Evolutionary conservation across 2,797 vertebrate genomes (phyloP).

Genomic region (Poeciliopsis gracilis): DNA sequence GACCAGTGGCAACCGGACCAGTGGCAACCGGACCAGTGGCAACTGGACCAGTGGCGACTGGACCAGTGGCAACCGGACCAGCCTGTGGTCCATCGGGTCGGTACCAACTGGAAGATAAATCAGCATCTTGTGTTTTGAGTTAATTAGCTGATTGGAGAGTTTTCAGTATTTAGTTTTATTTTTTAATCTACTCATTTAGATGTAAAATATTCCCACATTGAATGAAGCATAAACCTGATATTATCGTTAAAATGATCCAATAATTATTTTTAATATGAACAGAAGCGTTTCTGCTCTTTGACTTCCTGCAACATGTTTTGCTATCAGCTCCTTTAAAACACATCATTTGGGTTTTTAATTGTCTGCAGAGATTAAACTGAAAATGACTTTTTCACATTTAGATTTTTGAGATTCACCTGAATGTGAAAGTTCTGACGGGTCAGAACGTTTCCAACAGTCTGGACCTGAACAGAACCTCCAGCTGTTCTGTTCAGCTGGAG

Average conservation of each 20-base stretch:
- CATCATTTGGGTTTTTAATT: not conserved
- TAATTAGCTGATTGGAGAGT: not conserved
- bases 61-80: too few relatives aligned
- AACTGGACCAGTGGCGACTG: too few relatives aligned
- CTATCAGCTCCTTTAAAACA: not conserved
- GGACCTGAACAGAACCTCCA: not conserved
- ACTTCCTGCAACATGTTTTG: too few relatives aligned
- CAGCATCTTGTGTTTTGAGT: not conserved
- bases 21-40: too few relatives aligned
- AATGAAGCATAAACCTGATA: too few relatives aligned
- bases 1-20: too few relatives aligned
- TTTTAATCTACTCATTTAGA: not conserved
- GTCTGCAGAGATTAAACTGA: not conserved
- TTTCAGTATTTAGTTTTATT: not conserved
- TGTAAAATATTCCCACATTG: too few relatives aligned
- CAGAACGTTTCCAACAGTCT: not conserved
- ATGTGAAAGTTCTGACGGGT: not conserved
- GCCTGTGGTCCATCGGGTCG: not conserved
- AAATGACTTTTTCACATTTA: not conserved
- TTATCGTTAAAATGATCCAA: too few relatives aligned
- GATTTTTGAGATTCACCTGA: not conserved
- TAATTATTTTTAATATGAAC: too few relatives aligned
- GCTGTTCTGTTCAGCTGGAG: too few relatives aligned
- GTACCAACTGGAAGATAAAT: not conserved
- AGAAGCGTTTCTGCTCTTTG: too few relatives aligned